Evolutionary conservation across 2,888 invertebrate genomes (phyloP).

Genomic region (Laspeyria flexula): DNA sequence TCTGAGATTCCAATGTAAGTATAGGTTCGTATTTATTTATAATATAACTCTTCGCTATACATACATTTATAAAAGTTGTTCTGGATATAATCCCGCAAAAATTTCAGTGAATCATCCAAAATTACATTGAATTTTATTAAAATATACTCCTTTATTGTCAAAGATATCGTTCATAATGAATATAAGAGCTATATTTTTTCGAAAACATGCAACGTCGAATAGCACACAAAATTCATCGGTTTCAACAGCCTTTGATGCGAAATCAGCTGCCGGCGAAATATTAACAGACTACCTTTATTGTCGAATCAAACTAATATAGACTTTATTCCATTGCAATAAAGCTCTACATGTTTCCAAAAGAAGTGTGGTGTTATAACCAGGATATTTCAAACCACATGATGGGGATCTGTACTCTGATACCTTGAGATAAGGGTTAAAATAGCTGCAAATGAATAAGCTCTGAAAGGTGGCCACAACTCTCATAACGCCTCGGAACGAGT

Average conservation of each 20-base stretch:
- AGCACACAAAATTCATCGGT: constrained; percentile 29
- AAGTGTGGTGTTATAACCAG: constrained; percentile 1
- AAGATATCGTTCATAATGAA: not conserved
- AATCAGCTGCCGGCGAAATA: constrained; percentile 33
- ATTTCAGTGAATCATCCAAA: too few relatives aligned
- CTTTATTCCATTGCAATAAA: constrained; percentile 13
- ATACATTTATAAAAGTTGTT: too few relatives aligned
- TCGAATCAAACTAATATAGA: constrained; percentile 15
- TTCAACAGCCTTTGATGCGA: constrained; percentile 41
- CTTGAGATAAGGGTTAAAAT: constrained; percentile 4
- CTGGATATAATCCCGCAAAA: too few relatives aligned
- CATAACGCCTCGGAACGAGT: constrained; percentile 32
- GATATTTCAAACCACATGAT: constrained; percentile 6
- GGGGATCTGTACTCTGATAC: constrained; percentile 14
- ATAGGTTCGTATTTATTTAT: too few relatives aligned
- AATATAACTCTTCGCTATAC: too few relatives aligned
- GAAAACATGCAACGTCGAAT: constrained; percentile 29
- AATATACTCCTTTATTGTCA: not conserved
- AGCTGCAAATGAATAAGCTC: constrained; percentile 3
- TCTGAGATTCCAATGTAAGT: too few relatives aligned
- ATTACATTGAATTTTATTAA: too few relatives aligned
- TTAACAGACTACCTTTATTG: constrained; percentile 4
- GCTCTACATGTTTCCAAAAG: not conserved
- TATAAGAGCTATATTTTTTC: constrained; percentile 10
- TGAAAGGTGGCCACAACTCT: constrained; percentile 29